These are phyloP conservation scores for Pluvialis apricaria DNA, from an alignment of 2,113 vertebrate genomes.

Conservation along the genomic window DNA sequence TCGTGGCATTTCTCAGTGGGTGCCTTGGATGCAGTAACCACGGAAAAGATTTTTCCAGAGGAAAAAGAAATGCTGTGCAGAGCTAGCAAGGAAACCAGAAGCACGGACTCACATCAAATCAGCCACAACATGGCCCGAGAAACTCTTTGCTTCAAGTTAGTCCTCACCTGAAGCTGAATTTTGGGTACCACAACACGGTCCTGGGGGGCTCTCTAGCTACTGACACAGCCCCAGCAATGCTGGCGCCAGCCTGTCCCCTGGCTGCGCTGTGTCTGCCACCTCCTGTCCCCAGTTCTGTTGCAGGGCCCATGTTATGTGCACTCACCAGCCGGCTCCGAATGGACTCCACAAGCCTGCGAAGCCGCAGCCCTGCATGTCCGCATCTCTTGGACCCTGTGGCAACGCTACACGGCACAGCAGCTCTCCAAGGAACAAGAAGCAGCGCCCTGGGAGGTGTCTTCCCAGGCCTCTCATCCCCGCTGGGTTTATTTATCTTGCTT, in stretches of 20 bases:
- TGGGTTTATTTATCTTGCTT: neutral
- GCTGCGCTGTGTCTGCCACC: neutral
- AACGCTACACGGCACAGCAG: too few relatives aligned
- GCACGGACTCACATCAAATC: neutral
- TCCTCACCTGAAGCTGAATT: neutral
- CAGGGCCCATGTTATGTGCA: fast-evolving
- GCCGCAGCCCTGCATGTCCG: neutral
- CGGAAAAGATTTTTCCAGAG: neutral
- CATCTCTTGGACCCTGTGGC: neutral
- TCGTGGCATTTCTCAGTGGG: fast-evolving
- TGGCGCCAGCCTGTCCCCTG: neutral
- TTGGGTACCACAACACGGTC: neutral
- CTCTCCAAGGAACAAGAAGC: neutral
- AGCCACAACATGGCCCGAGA: fast-evolving
- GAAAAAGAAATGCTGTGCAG: neutral
- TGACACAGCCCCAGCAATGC: too few relatives aligned
- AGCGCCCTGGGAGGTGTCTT: neutral
- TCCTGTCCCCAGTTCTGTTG: neutral
- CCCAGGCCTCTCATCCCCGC: neutral
- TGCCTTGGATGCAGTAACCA: neutral
- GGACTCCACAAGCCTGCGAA: neutral
- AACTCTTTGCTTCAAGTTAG: neutral
- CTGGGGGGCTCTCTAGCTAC: neutral
- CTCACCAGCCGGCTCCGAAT: fast-evolving
- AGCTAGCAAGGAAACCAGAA: neutral